phyloP scores from a whole-genome alignment of 2,113 vertebrate genomes.

The Mormyrus lacerda region DNA sequence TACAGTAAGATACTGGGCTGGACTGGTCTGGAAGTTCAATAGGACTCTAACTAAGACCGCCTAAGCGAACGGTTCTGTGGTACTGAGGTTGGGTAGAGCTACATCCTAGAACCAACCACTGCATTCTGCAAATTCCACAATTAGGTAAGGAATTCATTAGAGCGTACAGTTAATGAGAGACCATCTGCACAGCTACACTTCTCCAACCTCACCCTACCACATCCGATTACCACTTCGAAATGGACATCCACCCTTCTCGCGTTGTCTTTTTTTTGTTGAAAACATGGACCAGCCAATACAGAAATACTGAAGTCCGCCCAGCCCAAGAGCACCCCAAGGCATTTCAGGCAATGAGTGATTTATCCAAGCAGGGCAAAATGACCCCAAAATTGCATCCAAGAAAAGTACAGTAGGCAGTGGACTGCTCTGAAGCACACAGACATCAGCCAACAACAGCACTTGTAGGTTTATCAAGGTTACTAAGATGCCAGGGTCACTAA shows the following conservation, averaged over 20 bases:
- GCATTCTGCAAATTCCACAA: neutral
- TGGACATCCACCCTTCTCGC: neutral
- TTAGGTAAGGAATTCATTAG: neutral
- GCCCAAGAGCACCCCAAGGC: neutral
- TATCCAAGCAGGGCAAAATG: neutral
- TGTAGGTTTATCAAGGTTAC: neutral
- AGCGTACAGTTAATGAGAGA: neutral
- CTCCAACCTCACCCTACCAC: neutral
- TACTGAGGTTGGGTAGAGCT: neutral
- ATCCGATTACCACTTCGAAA: neutral
- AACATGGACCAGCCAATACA: neutral
- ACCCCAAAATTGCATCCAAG: neutral
- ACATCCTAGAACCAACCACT: neutral
- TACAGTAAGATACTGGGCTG: neutral
- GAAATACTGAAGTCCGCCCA: neutral
- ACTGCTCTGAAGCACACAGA: neutral
- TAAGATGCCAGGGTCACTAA: neutral
- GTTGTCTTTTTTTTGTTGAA: neutral
- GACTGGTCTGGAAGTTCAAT: neutral
- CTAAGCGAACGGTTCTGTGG: neutral
- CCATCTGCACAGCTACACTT: neutral
- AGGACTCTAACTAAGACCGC: neutral
- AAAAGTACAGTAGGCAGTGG: neutral
- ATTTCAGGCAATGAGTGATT: neutral
- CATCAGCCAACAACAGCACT: neutral